A percentile compares a stretch with the other conserved stretches of the same genome.
phyloP scores from a whole-genome alignment of 2,888 invertebrate genomes.

The Limenitis camilla region DNA sequence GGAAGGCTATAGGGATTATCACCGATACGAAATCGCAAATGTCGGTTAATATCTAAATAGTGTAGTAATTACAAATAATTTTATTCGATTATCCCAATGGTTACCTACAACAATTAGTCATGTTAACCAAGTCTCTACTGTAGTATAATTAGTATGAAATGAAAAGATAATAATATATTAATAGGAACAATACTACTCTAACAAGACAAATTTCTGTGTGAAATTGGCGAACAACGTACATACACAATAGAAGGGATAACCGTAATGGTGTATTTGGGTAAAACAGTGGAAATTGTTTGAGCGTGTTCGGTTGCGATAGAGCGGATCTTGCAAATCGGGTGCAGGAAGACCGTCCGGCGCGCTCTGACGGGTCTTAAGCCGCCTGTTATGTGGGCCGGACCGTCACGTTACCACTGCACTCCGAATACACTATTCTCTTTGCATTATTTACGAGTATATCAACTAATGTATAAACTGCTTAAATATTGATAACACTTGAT shows the following conservation, averaged over 20 bases:
- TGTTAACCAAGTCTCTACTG: too few relatives aligned
- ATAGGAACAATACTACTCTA: conserved; percentile 5
- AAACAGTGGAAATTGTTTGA: conserved; percentile 42
- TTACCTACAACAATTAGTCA: too few relatives aligned
- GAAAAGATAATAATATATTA: not conserved
- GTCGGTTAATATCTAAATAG: too few relatives aligned
- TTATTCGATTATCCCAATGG: too few relatives aligned
- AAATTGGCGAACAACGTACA: conserved; percentile 10
- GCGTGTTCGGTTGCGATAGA: conserved; percentile 55
- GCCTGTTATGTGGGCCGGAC: conserved; percentile 38
- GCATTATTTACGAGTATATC: not conserved
- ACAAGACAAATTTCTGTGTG: conserved; percentile 3
- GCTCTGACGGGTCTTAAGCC: conserved; percentile 46
- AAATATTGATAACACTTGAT: too few relatives aligned
- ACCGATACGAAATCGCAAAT: too few relatives aligned
- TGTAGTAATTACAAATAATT: too few relatives aligned
- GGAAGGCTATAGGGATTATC: too few relatives aligned
- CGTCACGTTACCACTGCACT: conserved; percentile 16
- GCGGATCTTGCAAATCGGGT: conserved; percentile 61
- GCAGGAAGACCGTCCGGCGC: conserved; percentile 36
- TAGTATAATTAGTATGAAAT: too few relatives aligned
- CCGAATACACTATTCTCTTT: conserved; percentile 8
- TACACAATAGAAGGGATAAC: conserved; percentile 12
- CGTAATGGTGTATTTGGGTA: conserved; percentile 27
- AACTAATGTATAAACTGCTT: too few relatives aligned